Evolutionary conservation across 2,888 invertebrate species (phyloP), one percentile per base, ranked within the genome.

Genomic region (Uropetala carovei): DNA sequence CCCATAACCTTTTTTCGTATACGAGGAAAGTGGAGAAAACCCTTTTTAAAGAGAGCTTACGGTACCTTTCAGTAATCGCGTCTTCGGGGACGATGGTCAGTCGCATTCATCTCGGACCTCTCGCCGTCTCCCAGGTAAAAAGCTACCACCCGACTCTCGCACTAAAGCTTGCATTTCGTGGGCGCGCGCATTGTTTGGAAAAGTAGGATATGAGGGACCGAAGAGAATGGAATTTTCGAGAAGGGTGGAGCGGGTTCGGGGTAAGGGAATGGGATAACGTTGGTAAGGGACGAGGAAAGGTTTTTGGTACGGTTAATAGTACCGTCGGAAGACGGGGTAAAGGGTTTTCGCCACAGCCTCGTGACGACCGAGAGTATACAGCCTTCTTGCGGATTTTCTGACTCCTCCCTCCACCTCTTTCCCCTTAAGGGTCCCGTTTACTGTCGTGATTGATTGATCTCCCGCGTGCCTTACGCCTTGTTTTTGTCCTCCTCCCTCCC

Each of bases 391-490:
- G 43, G 64, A 89, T 68, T 64, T 57, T n/a, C 75, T 64, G 43
- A 9, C 43, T 43, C 68, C 60, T 18, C 60, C 30, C 60, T 13
- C 11, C 22, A 0, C 58, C n/a, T 10, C 30, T 64, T 89, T 43
- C 59, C 59, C 86, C 22, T 75, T 22, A 75, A 75, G 89, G 30
- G 64, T 89, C 43, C 89, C 89, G 89, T 89, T 89, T 64, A 43
- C 64, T n/a, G 30, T 5, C 30, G 60, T 89, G 89, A 89, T 89
- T 89, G 89, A 89, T 89, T 43, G 89, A 89, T 89, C 60, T 60
- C 86, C 86, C 18, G 43, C 64, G 89, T 89, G 89, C 89, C 89
- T 68, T 89, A 89, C 89, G 89, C 89, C 89, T 89, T 64, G 60
- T 89, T 60, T 89, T 68, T 43, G 43, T 86, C 86, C 60, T 59